These are phyloP conservation scores for Camponotus floridanus DNA, from an alignment of 1,140 invertebrate genomes.

Conservation along the genomic window DNA sequence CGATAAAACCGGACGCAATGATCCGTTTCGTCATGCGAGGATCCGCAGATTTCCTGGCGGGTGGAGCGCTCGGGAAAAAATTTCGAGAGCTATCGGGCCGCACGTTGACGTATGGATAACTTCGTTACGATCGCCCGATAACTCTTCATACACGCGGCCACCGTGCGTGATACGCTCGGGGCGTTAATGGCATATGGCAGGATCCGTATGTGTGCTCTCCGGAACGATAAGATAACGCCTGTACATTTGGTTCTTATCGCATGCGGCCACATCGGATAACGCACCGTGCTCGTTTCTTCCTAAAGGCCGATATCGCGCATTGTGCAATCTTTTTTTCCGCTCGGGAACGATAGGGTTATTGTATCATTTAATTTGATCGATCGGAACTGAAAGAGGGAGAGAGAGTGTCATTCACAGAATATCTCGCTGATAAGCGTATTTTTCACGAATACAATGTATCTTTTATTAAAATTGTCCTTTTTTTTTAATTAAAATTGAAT, in stretches of 20 bases:
- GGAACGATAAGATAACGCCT: slow-evolving; percentile 79
- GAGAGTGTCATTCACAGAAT: background rate
- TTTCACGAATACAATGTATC: background rate
- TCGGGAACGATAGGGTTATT: background rate
- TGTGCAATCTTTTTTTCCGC: slow-evolving; percentile 53
- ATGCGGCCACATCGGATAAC: slow-evolving; percentile 32
- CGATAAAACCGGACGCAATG: slow-evolving; percentile 56
- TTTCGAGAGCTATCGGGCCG: slow-evolving; percentile 51
- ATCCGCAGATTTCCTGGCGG: slow-evolving; percentile 51
- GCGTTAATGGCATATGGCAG: slow-evolving; percentile 78
- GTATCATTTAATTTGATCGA: slow-evolving; percentile 40
- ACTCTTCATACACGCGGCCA: slow-evolving; percentile 63
- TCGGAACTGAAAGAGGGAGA: background rate
- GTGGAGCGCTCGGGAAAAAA: slow-evolving; percentile 41
- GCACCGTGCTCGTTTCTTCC: slow-evolving; percentile 42
- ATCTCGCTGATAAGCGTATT: background rate
- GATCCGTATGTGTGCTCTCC: slow-evolving; percentile 63
- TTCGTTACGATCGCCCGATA: slow-evolving; percentile 67
- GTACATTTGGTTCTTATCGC: slow-evolving; percentile 78
- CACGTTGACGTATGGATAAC: slow-evolving; percentile 55
- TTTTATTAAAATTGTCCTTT: background rate
- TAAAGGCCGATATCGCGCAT: background rate
- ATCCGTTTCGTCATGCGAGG: slow-evolving; percentile 56
- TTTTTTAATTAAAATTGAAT: background rate
- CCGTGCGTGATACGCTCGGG: slow-evolving; percentile 68